phyloP scores from a whole-genome alignment of 2,797 vertebrate species.

The Anguilla anguilla region DNA sequence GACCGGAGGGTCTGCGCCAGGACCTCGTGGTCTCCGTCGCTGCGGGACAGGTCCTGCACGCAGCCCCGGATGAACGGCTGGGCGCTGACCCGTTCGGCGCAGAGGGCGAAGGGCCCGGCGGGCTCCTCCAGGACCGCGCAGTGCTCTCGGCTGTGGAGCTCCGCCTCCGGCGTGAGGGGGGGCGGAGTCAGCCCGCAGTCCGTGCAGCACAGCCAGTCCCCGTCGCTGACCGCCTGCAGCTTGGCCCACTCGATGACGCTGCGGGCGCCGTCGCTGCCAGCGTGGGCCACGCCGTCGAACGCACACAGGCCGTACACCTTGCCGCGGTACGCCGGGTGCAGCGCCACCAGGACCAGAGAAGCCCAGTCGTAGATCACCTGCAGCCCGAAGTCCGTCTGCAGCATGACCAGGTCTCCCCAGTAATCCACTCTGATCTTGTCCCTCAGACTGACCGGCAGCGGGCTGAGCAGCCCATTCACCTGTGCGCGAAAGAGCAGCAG shows the following conservation, averaged over 20 bases:
- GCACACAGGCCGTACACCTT: slow-evolving; percentile 54
- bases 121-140: slow-evolving; percentile 38
- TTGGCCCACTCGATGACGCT: slow-evolving; percentile 32
- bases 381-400: slow-evolving; percentile 51
- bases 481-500: slow-evolving; percentile 22
- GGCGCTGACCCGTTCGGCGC: background rate
- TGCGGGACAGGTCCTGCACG: background rate
- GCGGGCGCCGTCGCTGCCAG: background rate
- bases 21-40: background rate
- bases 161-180: background rate
- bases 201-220: slow-evolving; percentile 30
- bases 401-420: background rate
- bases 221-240: slow-evolving; percentile 43
- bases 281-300: slow-evolving; percentile 47
- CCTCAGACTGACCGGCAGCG: slow-evolving; percentile 39
- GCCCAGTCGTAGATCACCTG: slow-evolving; percentile 42
- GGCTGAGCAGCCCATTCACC: slow-evolving; percentile 47
- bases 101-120: slow-evolving; percentile 20
- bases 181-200: slow-evolving; percentile 27
- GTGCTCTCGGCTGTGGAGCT: background rate
- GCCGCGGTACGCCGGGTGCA: slow-evolving; percentile 36
- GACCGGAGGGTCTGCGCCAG: slow-evolving; percentile 21
- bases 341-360: slow-evolving; percentile 37
- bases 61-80: slow-evolving; percentile 43
- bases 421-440: slow-evolving; percentile 40